A percentile compares a stretch with the other conserved stretches of the same genome.
Evolutionary conservation across 2,888 invertebrate genomes (phyloP).

Genomic region (Drosophila peninsularis): DNA sequence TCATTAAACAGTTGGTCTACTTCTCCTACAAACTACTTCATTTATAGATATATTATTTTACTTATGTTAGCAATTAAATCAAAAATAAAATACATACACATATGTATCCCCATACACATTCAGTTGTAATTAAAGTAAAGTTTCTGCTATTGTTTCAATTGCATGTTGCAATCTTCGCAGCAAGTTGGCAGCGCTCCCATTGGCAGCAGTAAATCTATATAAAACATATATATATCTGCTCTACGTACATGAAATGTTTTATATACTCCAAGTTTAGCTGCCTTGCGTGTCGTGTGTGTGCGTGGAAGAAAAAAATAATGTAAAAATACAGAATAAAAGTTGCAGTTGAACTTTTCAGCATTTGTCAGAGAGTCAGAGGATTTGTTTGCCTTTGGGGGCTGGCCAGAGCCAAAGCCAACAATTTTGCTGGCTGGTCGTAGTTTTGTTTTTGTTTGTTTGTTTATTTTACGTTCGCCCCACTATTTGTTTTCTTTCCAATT

Average conservation of each 20-base stretch:
- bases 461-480: constrained; percentile 60
- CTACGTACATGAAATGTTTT: constrained; percentile 36
- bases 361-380: constrained; percentile 79
- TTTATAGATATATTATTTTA: too few relatives aligned
- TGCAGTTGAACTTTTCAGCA: constrained; percentile 75
- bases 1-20: too few relatives aligned
- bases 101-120: not conserved
- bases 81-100: too few relatives aligned
- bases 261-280: constrained; percentile 32
- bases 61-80: too few relatives aligned
- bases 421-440: constrained; percentile 45
- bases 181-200: constrained; percentile 35
- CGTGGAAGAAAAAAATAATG: constrained; percentile 1
- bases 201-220: constrained; percentile 7
- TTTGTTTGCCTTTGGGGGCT: constrained; percentile 74
- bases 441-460: constrained; percentile 46
- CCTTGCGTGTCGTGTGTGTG: constrained; percentile 22
- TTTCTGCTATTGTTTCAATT: not conserved
- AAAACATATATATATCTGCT: not conserved
- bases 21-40: too few relatives aligned
- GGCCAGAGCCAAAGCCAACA: constrained; percentile 56
- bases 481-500: constrained; percentile 79
- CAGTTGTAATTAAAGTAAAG: not conserved
- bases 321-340: constrained; percentile 43
- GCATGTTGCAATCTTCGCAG: constrained; percentile 9